Conservation (phyloP, 2,888 invertebrate genomes). For the Tryphoninae sp. region DNA sequence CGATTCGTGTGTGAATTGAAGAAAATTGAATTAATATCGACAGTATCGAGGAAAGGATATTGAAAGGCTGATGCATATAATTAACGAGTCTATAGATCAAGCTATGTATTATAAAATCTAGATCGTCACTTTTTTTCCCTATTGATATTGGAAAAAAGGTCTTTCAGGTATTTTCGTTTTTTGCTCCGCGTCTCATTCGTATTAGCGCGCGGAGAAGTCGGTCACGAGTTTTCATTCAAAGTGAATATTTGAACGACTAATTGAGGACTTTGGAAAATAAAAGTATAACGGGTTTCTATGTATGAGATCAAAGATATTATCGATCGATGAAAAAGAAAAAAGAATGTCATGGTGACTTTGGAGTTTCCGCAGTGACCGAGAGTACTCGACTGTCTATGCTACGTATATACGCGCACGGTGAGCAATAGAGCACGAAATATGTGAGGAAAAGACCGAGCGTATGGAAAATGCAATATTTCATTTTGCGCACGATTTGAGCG, state of each 20-base stretch:
- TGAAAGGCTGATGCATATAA: neutral
- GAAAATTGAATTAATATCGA: constrained; percentile 27
- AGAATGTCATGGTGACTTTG: constrained; percentile 21
- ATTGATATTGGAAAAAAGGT: constrained; percentile 17
- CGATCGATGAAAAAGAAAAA: constrained; percentile 21
- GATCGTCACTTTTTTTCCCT: neutral
- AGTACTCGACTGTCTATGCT: constrained; percentile 24
- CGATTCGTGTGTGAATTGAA: neutral
- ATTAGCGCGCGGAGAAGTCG: constrained; percentile 6
- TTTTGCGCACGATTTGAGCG: neutral
- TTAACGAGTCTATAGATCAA: neutral
- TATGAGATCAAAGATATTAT: neutral
- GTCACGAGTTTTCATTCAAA: constrained; percentile 31
- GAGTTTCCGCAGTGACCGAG: constrained; percentile 8
- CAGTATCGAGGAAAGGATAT: constrained; percentile 18
- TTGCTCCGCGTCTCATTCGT: too few species aligned
- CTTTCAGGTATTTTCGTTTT: neutral
- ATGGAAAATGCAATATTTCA: constrained; percentile 37
- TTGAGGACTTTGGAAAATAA: constrained; percentile 3
- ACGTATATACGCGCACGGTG: neutral
- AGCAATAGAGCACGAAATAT: neutral
- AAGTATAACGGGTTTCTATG: neutral
- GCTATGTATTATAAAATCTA: constrained; percentile 23
- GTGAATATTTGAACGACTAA: constrained; percentile 29
- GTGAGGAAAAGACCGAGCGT: neutral